A percentile compares a stretch with the other conserved stretches of the same genome.
phyloP scores from a whole-genome alignment of 2,797 vertebrate genomes.

The Mormyrus proboscirostris region DNA sequence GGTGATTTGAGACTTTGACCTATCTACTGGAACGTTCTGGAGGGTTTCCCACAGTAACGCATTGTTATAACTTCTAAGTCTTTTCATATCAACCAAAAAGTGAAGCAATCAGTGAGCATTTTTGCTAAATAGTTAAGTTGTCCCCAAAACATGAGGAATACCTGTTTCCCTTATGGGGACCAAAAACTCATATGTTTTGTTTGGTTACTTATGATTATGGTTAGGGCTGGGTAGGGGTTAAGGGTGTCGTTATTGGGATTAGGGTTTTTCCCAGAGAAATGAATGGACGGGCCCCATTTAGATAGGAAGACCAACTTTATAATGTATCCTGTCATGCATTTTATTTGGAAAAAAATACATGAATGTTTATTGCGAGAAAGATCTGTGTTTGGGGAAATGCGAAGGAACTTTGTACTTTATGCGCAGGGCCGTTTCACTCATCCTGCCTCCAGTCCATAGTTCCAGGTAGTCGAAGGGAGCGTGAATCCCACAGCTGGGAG shows the following conservation, averaged over 20 bases:
- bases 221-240: not conserved
- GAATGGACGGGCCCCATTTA: not conserved
- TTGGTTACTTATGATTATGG: not conserved
- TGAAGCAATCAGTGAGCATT: too few species aligned
- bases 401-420: not conserved
- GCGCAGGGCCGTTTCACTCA: too few species aligned
- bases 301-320: not conserved
- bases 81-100: not conserved
- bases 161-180: not conserved
- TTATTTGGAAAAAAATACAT: not conserved
- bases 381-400: not conserved
- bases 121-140: not conserved
- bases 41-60: not conserved
- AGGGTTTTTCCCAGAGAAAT: not conserved
- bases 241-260: not conserved
- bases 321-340: not conserved
- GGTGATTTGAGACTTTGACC: not conserved
- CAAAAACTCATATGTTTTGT: not conserved
- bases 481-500: not conserved
- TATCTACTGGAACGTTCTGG: not conserved
- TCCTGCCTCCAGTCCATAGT: not conserved
- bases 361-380: not conserved
- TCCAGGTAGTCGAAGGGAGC: not conserved
- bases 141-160: not conserved
- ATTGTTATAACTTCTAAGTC: not conserved